Evolutionary conservation across 2,113 vertebrate genomes (phyloP).

Genomic region (Desmodus rotundus): DNA sequence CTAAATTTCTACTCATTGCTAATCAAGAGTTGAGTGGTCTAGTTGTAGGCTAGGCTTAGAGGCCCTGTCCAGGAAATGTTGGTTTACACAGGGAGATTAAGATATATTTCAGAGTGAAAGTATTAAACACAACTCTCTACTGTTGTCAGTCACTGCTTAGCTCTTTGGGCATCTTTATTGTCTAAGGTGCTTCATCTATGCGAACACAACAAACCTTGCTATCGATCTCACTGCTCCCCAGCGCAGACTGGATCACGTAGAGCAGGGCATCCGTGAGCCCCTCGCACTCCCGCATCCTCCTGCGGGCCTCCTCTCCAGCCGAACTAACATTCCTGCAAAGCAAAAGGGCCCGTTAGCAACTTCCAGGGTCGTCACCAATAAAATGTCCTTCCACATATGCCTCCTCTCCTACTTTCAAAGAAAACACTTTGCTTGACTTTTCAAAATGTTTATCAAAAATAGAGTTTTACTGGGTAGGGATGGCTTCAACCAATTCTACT

Average conservation of each 20-base stretch:
- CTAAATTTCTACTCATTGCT: neutral
- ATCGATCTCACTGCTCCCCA: constrained; percentile 98
- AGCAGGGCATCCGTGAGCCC: constrained; percentile 97
- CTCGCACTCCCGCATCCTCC: constrained; percentile 98
- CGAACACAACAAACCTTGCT: constrained; percentile 92
- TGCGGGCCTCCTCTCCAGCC: constrained; percentile 96
- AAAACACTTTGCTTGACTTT: neutral
- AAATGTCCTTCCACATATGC: neutral
- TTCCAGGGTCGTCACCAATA: fast-evolving
- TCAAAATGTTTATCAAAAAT: neutral
- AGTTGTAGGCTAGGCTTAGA: neutral
- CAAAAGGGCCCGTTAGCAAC: constrained; percentile 65
- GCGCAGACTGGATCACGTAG: constrained; percentile 96
- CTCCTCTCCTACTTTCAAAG: neutral
- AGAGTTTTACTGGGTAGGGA: fast-evolving
- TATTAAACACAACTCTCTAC: neutral
- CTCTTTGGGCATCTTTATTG: fast-evolving
- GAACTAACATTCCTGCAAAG: constrained; percentile 97
- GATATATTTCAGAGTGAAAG: neutral
- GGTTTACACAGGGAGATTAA: neutral
- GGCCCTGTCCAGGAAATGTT: neutral
- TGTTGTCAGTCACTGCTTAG: fast-evolving
- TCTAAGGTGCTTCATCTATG: neutral
- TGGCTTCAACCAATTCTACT: neutral
- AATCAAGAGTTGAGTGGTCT: neutral